Evolutionary conservation across 2,113 vertebrate species (phyloP), one percentile per base, ranked within the genome.

Genomic region (Rana temporaria): DNA sequence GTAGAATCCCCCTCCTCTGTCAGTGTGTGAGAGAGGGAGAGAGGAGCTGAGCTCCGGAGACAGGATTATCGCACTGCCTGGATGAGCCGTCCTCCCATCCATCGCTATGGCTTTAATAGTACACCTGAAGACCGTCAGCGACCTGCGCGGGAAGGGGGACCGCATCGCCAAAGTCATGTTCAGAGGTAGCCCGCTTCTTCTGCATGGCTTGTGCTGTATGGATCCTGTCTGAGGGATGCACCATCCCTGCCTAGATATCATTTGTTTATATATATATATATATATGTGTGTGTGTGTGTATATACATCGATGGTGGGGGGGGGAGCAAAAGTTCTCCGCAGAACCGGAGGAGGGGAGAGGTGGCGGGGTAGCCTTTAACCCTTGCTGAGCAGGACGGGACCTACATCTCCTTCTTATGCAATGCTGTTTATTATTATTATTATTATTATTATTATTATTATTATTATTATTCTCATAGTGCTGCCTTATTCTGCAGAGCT

Each of bases 81-180:
- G 76, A 66, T 5, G 74, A 60, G 30, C 7, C 1, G 65, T 30
- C 22, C 34, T 62, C 65, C 82, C 14, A 64, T 32, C 48, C n/a
- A 20, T 30, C 59, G 60, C 88, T 88, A 97, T 98, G 96, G 91
- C 95, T 88, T 85, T 98, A 79, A 85, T 93, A 84, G 92, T 98
- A 84, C 94, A 94, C 87, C 92, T 98, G 87, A 96, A 93, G 91
- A 93, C 90, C 0, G 94, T 94, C 70, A 91, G 88, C 6, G 91
- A 95, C 85, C 95, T 98, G 16, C 89, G 93, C 38, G 96, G 96
- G 68, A 96, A 87, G 88, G 90, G 92, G 1, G 96, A 98, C 89
- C 85, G 95, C 86, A 92, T 98, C 66, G 94, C 96, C 87, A 98
- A 96, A 95, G 95, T 98, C 87, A 92, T 93, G 53, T 98, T 98